Conservation (phyloP, 2,888 invertebrate genomes). For the Andrena fulva region DNA sequence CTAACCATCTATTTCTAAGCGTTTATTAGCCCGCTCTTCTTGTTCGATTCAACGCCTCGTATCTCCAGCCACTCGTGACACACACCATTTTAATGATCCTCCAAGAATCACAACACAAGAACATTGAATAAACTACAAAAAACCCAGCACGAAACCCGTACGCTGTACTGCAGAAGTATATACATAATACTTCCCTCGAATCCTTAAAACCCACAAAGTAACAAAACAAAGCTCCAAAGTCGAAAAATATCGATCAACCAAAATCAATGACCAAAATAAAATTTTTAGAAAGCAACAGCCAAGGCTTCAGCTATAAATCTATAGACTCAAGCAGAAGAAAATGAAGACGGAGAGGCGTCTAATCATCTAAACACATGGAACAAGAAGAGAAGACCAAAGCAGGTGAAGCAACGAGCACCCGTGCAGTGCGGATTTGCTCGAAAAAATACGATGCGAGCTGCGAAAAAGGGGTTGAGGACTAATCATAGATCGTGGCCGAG, state of each 20-base stretch:
- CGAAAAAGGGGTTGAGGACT: conserved; percentile 19
- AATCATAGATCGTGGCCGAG: conserved; percentile 30
- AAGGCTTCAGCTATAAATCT: no score
- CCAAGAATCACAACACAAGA: not conserved
- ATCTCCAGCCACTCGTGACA: conserved; percentile 6
- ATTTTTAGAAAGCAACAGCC: no score
- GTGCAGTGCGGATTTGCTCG: not conserved
- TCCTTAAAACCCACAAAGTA: no score
- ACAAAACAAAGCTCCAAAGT: no score
- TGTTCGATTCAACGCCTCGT: conserved; percentile 30
- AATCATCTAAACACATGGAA: not conserved
- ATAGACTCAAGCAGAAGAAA: no score
- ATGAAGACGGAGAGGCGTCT: not conserved
- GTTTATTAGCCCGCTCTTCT: conserved; percentile 37
- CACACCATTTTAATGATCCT: conserved; percentile 13
- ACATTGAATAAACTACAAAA: not conserved
- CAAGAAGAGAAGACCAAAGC: not conserved
- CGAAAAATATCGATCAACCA: no score
- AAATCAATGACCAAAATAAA: no score
- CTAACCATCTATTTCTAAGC: conserved; percentile 44
- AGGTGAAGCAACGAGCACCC: not conserved
- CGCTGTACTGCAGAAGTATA: not conserved
- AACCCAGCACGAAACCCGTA: not conserved
- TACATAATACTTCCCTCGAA: no score
- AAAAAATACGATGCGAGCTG: not conserved